Conservation (phyloP, 2,113 vertebrate species). For the Ceyx margarethae region DNA sequence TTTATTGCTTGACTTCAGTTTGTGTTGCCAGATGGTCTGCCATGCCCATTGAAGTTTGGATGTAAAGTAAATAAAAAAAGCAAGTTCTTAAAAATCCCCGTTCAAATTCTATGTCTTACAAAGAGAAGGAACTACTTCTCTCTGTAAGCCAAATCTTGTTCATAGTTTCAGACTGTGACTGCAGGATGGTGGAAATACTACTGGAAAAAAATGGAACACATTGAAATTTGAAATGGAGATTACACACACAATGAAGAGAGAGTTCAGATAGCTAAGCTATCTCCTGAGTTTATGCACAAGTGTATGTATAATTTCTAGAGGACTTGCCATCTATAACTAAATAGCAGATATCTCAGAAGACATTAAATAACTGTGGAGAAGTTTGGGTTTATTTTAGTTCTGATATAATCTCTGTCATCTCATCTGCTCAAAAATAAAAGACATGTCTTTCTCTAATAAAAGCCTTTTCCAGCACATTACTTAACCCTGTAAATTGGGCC, state of each 20-base stretch:
- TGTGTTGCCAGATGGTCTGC: neutral
- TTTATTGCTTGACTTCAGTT: neutral
- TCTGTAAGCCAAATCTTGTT: neutral
- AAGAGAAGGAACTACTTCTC: neutral
- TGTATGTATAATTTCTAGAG: neutral
- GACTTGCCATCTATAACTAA: neutral
- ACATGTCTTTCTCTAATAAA: neutral
- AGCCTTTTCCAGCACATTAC: neutral
- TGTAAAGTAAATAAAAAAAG: neutral
- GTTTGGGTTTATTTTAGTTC: neutral
- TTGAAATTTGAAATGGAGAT: neutral
- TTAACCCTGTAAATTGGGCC: neutral
- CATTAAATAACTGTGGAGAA: neutral
- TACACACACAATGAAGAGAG: neutral
- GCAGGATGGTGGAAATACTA: neutral
- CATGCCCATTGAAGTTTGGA: neutral
- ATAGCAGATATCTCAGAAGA: neutral
- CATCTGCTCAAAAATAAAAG: neutral
- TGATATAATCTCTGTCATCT: rapidly evolving
- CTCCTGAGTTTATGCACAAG: neutral
- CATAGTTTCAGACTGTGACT: neutral
- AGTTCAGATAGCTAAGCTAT: neutral
- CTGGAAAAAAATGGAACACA: neutral
- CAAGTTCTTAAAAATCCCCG: neutral
- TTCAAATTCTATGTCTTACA: neutral